Percentiles rank a stretch among this genome's conserved stretches.
Conservation (phyloP, 2,797 vertebrate genomes). For the Erpetoichthys calabaricus region DNA sequence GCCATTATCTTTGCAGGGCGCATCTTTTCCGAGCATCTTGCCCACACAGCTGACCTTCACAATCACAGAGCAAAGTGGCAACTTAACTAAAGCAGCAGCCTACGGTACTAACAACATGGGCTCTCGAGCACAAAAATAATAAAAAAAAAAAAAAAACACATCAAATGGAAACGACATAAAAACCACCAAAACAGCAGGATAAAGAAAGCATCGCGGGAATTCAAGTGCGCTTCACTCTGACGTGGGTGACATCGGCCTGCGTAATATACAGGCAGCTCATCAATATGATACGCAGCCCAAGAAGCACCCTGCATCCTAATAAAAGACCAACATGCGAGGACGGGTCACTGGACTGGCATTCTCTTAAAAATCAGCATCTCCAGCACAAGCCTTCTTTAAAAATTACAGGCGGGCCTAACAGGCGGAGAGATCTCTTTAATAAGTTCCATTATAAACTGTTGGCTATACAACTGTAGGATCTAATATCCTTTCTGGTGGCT, state of each 20-base stretch:
- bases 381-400: slow-evolving; percentile 31
- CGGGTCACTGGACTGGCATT: too few species aligned
- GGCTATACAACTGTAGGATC: slow-evolving; percentile 39
- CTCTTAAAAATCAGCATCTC: too few species aligned
- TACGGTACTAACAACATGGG: too few species aligned
- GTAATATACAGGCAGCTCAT: too few species aligned
- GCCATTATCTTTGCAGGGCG: slow-evolving; percentile 28
- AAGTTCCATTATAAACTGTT: slow-evolving; percentile 49
- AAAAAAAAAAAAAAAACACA: too few species aligned
- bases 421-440: slow-evolving; percentile 43
- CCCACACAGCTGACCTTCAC: slow-evolving; percentile 34
- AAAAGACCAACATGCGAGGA: too few species aligned
- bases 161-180: background rate
- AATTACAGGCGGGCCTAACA: slow-evolving; percentile 36
- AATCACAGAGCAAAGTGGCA: slow-evolving; percentile 24
- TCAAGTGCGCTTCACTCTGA: slow-evolving; percentile 12
- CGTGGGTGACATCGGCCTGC: background rate
- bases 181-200: slow-evolving; percentile 14
- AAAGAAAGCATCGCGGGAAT: slow-evolving; percentile 13
- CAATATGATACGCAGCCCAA: too few species aligned
- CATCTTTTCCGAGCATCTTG: slow-evolving; percentile 29
- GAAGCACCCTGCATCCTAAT: too few species aligned
- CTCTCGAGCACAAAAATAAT: too few species aligned
- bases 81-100: background rate
- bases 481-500: slow-evolving; percentile 51